Evolutionary conservation across 2,888 invertebrate species (phyloP), one percentile per base, ranked within the genome.

Genomic region (Linnaemya vulpina): DNA sequence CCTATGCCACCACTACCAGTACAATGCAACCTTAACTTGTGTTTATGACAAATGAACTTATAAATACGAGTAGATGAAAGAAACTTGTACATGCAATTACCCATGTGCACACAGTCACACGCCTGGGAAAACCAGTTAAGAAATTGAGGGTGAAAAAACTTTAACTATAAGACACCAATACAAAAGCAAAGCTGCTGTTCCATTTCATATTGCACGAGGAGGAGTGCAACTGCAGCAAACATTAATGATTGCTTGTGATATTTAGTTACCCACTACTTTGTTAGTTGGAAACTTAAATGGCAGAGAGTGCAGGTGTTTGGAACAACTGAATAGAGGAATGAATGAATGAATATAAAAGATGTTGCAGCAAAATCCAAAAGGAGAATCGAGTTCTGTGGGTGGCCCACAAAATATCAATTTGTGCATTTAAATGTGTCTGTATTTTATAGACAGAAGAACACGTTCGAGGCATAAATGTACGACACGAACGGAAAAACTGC

Each of bases 21-120:
- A 35, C 35, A 40, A 62, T 49, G 83, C 83, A 88, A 88, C 88
- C 84, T 87, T 87, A 87, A 87, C 73, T 74, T 78, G 84, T 76
- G 83, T 77, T 78, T 63, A 86, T 77, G 83, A 81, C 55, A 81
- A 84, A 83, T 77, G 83, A 82, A 87, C 81, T 76, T 49, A 62
- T 51, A 70, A 62, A 17, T 20, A 71, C 43, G 38, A 71, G n/a
- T 76, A 58, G 35, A 76, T 38, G 76, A 76, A 76, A 46, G 62
- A 63, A 78, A 78, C 51, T 71, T 78, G 40, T 53, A 81, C 76
- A 79, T 74, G 62, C 55, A 82, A 49, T 78, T 74, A 65, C 70
- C 78, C 30, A 53, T 62, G 75, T 40, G 60, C 46, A 73, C 35
- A 65, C 22, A 58, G 46, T 30, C 20, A 77, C 46, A 71, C 70